phyloP scores from a whole-genome alignment of 1,140 invertebrate species.

The Gryon sp. region DNA sequence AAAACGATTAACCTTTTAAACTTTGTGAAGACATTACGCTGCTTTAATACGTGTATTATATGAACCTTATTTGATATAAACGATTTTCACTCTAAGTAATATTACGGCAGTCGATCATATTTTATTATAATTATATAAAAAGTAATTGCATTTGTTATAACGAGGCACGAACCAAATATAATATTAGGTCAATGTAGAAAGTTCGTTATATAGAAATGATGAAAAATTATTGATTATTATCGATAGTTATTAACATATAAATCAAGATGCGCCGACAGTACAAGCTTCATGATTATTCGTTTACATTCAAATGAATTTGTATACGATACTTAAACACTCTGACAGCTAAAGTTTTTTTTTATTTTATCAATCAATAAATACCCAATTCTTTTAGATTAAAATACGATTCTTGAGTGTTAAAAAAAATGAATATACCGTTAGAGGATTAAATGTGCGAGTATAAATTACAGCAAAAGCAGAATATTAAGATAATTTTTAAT shows the following conservation, averaged over 20 bases:
- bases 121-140: neutral
- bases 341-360: too few species aligned
- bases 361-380: slow-evolving; percentile 11
- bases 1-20: slow-evolving; percentile 15
- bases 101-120: slow-evolving; percentile 8
- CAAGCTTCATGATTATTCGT: too few species aligned
- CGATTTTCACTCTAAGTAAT: slow-evolving; percentile 4
- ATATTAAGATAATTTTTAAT: slow-evolving; percentile 16
- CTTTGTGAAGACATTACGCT: slow-evolving; percentile 10
- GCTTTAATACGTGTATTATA: slow-evolving; percentile 1
- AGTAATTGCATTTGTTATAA: neutral
- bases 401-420: slow-evolving; percentile 12
- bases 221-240: neutral
- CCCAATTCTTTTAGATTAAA: slow-evolving; percentile 20
- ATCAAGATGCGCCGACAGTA: too few species aligned
- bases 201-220: too few species aligned
- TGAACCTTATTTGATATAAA: slow-evolving; percentile 10
- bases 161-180: too few species aligned
- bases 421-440: neutral
- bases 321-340: too few species aligned
- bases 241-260: neutral
- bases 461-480: slow-evolving; percentile 2
- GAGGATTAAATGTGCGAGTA: slow-evolving; percentile 8
- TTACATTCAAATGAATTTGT: too few species aligned
- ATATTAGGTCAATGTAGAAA: too few species aligned